A percentile compares a stretch with the other conserved stretches of the same genome.
Evolutionary conservation across 2,113 vertebrate genomes (phyloP).

Genomic region (Sebastes fasciatus): DNA sequence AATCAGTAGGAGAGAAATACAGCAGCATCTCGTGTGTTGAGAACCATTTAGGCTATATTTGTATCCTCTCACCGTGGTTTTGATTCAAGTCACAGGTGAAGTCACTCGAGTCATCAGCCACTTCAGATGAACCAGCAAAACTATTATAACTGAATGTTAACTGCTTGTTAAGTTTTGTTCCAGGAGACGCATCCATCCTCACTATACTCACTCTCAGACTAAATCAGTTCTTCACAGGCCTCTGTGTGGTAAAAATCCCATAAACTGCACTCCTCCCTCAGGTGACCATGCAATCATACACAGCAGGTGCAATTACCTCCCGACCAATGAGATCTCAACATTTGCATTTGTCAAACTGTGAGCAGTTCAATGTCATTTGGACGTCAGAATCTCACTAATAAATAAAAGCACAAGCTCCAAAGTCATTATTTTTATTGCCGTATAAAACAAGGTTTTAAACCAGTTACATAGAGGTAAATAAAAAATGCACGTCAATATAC

Average conservation of each 20-base stretch:
- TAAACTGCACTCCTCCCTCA: background rate
- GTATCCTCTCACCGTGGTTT: constrained; percentile 65
- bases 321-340: constrained; percentile 56
- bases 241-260: background rate
- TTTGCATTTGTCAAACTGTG: background rate
- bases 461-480: constrained; percentile 27
- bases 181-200: constrained; percentile 51
- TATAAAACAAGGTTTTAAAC: constrained; percentile 32
- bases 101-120: constrained; percentile 84
- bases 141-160: constrained; percentile 86
- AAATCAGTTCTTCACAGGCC: background rate
- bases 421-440: constrained; percentile 48
- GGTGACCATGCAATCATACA: background rate
- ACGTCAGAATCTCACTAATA: background rate
- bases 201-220: background rate
- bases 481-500: constrained; percentile 19
- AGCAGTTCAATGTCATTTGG: constrained; percentile 21
- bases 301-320: constrained; percentile 49
- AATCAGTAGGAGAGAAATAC: background rate
- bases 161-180: constrained; percentile 65
- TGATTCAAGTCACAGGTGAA: constrained; percentile 80
- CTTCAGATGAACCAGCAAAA: constrained; percentile 84
- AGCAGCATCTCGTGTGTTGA: background rate
- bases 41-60: background rate
- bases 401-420: constrained; percentile 16